Evolutionary conservation across 2,113 vertebrate genomes (phyloP).

Genomic region (Colaptes auratus): DNA sequence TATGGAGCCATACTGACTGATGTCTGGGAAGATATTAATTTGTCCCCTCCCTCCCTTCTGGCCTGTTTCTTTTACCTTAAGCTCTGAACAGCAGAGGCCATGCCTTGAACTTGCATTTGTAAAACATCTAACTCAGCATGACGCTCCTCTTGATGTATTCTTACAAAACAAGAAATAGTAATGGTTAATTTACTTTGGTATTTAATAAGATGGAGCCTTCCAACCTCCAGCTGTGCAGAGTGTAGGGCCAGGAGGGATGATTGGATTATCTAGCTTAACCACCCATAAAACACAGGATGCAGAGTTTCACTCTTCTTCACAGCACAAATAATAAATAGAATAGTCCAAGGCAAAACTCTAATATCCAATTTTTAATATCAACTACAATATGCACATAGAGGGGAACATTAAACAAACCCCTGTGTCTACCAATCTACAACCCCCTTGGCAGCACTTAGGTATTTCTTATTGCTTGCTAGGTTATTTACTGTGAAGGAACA

Average conservation of each 20-base stretch:
- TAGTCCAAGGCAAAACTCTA: constrained; percentile 40
- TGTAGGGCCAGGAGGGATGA: background rate
- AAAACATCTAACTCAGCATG: background rate
- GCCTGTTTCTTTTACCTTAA: background rate
- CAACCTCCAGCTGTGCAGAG: constrained; percentile 9
- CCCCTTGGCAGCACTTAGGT: constrained; percentile 23
- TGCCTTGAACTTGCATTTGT: background rate
- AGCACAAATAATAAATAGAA: constrained; percentile 59
- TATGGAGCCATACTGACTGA: background rate
- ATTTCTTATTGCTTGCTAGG: constrained; percentile 46
- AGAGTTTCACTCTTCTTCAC: constrained; percentile 26
- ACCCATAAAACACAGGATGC: constrained; percentile 44
- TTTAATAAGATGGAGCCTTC: constrained; percentile 10
- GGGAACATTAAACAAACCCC: constrained; percentile 57
- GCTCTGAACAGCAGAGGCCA: background rate
- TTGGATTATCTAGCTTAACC: constrained; percentile 55
- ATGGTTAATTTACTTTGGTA: background rate
- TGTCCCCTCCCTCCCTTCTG: background rate
- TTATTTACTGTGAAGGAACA: constrained; percentile 55
- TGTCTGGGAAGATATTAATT: background rate
- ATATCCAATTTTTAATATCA: constrained; percentile 62
- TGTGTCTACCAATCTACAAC: constrained; percentile 28
- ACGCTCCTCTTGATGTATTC: background rate
- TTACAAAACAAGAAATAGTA: constrained; percentile 2
- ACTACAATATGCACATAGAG: constrained; percentile 38